Evolutionary conservation across 2,797 vertebrate genomes (phyloP).

Genomic region (Thaleichthys pacificus): DNA sequence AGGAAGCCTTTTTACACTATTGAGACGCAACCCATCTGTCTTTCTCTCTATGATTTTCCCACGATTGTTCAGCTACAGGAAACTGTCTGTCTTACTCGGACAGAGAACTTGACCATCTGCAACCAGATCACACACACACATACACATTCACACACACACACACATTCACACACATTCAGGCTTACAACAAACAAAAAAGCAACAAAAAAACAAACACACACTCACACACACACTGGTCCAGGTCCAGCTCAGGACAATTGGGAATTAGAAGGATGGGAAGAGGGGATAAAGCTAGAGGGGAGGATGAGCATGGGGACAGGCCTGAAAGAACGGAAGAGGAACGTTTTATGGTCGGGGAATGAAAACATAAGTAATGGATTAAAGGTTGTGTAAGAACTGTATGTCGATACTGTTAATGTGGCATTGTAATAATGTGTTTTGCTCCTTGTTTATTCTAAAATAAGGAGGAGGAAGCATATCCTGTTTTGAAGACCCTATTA

Average conservation of each 20-base stretch:
- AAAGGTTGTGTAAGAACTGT: no score
- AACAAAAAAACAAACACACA: neutral
- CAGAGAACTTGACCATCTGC: constrained; percentile 1
- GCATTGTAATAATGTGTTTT: neutral
- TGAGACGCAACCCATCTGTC: constrained; percentile 83
- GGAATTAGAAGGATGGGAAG: no score
- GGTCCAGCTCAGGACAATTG: no score
- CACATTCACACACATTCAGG: neutral
- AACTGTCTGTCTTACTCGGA: constrained; percentile 9
- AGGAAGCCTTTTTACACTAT: constrained; percentile 66
- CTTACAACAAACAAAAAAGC: neutral
- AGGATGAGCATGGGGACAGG: no score
- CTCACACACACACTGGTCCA: neutral
- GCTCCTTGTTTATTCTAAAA: constrained; percentile 10
- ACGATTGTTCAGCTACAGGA: constrained; percentile 17
- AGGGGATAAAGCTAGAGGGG: no score
- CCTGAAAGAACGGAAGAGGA: no score
- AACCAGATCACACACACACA: neutral
- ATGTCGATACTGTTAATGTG: neutral
- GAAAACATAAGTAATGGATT: no score
- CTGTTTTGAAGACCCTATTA: constrained; percentile 14
- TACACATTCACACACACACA: neutral
- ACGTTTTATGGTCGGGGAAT: no score
- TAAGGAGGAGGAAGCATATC: constrained; percentile 13
- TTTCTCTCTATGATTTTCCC: constrained; percentile 46